These are phyloP conservation scores for Struthidea cinerea DNA, from an alignment of 2,113 vertebrate genomes.

Conservation along the genomic window DNA sequence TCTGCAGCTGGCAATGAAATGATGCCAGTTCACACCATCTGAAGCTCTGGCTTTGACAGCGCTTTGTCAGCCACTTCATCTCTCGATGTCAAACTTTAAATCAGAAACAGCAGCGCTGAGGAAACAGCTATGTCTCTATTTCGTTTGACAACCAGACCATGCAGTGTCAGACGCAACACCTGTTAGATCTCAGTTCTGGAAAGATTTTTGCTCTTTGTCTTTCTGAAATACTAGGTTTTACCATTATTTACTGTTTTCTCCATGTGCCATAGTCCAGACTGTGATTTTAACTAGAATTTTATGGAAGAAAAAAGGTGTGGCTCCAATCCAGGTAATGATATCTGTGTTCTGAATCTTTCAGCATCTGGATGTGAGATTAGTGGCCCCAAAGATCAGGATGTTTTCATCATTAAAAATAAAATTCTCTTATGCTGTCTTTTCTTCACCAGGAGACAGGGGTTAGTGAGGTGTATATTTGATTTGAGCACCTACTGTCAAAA, in stretches of 20 bases:
- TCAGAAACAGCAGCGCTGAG: neutral
- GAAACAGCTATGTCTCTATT: neutral
- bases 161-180: neutral
- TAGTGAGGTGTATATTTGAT: neutral
- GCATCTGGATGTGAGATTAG: neutral
- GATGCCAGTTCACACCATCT: neutral
- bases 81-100: neutral
- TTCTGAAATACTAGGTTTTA: neutral
- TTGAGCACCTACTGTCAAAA: neutral
- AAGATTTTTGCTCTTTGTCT: neutral
- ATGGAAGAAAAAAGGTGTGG: neutral
- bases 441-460: neutral
- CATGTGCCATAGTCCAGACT: neutral
- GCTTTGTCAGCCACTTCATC: conserved; percentile 9
- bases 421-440: neutral
- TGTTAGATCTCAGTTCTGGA: neutral
- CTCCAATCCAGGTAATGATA: neutral
- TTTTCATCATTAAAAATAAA: neutral
- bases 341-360: neutral
- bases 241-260: neutral
- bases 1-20: neutral
- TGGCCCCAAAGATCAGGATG: neutral
- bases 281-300: neutral
- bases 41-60: neutral
- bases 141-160: neutral